phyloP scores from a whole-genome alignment of 2,797 vertebrate genomes.

The Peromyscus melanophrys region DNA sequence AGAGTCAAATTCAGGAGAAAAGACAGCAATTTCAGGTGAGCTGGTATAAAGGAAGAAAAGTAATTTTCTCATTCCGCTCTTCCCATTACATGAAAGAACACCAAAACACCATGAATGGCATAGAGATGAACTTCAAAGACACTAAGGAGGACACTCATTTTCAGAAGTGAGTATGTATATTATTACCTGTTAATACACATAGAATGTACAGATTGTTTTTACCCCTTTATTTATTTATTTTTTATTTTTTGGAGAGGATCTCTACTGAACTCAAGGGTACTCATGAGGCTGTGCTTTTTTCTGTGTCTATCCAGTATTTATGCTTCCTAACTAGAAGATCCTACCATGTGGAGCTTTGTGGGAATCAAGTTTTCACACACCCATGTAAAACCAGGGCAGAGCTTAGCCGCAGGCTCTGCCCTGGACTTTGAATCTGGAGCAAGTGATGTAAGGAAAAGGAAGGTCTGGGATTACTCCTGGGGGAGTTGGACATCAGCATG shows the following conservation, averaged over 20 bases:
- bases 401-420: not conserved
- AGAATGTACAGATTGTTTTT: not conserved
- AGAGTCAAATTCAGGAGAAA: not conserved
- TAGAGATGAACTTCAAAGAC: not conserved
- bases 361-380: not conserved
- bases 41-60: not conserved
- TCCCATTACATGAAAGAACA: not conserved
- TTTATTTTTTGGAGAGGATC: not conserved
- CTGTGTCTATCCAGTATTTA: not conserved
- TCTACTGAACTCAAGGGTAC: not conserved
- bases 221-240: not conserved
- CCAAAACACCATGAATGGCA: not conserved
- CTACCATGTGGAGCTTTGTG: not conserved
- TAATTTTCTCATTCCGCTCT: not conserved
- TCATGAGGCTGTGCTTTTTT: not conserved
- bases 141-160: not conserved
- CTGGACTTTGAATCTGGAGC: not conserved
- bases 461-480: not conserved
- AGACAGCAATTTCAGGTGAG: not conserved
- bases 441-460: not conserved
- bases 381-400: not conserved
- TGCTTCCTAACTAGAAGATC: slow-evolving; percentile 36
- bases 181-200: not conserved
- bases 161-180: not conserved
- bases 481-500: not conserved